Conservation (phyloP, 1,140 invertebrate genomes). For the Laupala kohalensis region DNA sequence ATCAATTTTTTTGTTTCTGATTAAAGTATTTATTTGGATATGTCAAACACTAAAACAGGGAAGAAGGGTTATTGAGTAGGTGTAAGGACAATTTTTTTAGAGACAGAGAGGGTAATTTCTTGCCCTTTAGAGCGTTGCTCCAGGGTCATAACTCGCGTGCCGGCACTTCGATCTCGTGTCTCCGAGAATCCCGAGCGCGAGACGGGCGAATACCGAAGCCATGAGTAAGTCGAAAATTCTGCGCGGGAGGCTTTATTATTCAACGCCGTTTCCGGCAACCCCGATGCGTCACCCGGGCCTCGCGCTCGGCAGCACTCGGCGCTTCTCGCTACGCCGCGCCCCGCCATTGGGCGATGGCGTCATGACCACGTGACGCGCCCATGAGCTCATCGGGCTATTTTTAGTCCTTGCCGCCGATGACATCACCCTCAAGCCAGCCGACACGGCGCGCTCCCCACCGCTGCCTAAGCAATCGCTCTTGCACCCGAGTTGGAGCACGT, state of each 20-base stretch:
- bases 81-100: too few species aligned
- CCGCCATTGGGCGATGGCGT: background rate
- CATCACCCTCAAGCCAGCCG: too few species aligned
- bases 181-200: background rate
- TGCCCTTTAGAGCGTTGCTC: too few species aligned
- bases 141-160: too few species aligned
- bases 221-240: background rate
- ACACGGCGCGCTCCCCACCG: too few species aligned
- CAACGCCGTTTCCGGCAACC: background rate
- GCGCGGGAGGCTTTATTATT: background rate
- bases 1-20: too few species aligned
- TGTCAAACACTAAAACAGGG: too few species aligned
- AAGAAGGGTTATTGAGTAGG: too few species aligned
- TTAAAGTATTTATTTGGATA: too few species aligned
- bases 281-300: background rate
- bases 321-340: background rate
- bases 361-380: background rate
- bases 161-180: background rate
- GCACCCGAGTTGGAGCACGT: too few species aligned
- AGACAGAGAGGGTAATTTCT: too few species aligned
- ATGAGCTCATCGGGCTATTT: background rate
- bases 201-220: background rate
- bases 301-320: background rate
- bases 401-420: background rate
- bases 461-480: too few species aligned